Evolutionary conservation across 2,113 vertebrate genomes (phyloP).

Genomic region (Proteles cristata): DNA sequence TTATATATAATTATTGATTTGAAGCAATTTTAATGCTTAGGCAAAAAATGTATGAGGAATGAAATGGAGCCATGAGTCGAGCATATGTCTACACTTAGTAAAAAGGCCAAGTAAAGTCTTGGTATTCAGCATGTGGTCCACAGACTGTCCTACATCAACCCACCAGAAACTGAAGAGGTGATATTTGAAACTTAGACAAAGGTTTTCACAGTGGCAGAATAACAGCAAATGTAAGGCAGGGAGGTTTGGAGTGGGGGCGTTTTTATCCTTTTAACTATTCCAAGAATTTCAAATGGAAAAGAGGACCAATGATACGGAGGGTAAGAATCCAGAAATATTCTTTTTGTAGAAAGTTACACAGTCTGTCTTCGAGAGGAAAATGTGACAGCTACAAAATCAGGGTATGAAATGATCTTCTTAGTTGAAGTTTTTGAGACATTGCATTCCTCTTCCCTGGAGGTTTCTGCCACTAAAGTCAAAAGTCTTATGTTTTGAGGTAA

Average conservation of each 20-base stretch:
- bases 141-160: constrained; percentile 10
- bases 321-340: constrained; percentile 48
- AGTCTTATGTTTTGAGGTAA: background rate
- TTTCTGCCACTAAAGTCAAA: constrained; percentile 47
- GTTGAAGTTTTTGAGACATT: constrained; percentile 36
- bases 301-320: background rate
- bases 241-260: constrained; percentile 15
- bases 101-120: background rate
- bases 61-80: background rate
- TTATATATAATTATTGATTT: background rate
- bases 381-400: constrained; percentile 26
- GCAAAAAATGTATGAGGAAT: background rate
- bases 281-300: constrained; percentile 40
- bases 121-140: background rate
- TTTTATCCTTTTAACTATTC: constrained; percentile 39
- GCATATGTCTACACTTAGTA: constrained; percentile 6
- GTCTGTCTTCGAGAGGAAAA: constrained; percentile 41
- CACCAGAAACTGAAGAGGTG: constrained; percentile 37
- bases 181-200: constrained; percentile 51
- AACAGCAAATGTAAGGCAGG: constrained; percentile 52
- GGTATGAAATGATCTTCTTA: constrained; percentile 48
- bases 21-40: background rate
- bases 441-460: background rate
- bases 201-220: constrained; percentile 35
- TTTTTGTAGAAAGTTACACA: background rate